These are phyloP conservation scores for Gyrodactylus salaris DNA, from an alignment of 1,140 invertebrate species.

Conservation along the genomic window DNA sequence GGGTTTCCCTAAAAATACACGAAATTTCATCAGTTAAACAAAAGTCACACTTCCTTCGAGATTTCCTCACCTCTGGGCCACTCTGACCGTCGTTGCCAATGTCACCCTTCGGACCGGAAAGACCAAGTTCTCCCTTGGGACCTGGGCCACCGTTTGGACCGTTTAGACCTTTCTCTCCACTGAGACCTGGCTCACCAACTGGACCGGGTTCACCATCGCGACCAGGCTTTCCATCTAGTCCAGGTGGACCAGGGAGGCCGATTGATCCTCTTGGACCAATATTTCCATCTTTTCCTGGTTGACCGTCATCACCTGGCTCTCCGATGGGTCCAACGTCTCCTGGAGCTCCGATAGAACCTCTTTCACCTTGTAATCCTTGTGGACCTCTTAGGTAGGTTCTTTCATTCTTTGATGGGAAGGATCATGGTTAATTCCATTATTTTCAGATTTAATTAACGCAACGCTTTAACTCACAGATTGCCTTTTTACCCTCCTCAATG, in stretches of 20 bases:
- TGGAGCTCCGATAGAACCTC: neutral
- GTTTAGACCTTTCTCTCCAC: neutral
- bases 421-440: neutral
- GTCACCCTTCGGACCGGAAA: neutral
- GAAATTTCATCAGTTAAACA: neutral
- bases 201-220: neutral
- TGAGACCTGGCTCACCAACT: neutral
- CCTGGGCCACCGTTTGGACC: neutral
- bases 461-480: neutral
- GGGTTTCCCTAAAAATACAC: neutral
- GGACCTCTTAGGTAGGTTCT: neutral
- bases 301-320: neutral
- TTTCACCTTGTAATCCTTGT: neutral
- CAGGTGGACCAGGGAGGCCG: neutral
- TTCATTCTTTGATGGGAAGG: neutral
- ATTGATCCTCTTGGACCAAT: slow-evolving; percentile 2
- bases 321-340: neutral
- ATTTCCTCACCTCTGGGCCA: neutral
- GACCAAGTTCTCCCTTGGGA: neutral
- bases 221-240: neutral
- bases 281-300: neutral
- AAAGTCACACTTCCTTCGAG: no score
- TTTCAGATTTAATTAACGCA: neutral
- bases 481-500: neutral
- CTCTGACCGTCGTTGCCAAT: neutral